These are phyloP conservation scores for Enteromius argenteus DNA, from an alignment of 2,797 vertebrate genomes.

Conservation along the genomic window DNA sequence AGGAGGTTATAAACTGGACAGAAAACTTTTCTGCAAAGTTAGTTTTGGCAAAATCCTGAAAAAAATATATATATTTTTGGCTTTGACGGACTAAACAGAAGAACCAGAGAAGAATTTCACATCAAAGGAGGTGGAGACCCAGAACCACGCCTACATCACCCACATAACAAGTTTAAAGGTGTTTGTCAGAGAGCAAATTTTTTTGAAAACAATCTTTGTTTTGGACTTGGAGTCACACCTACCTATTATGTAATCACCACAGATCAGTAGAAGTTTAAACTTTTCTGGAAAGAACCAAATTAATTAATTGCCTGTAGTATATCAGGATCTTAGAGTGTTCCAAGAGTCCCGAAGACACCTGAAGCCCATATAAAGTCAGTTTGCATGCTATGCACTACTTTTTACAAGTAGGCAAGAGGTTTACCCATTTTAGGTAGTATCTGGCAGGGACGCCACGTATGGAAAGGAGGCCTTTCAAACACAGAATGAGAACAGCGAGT, in stretches of 20 bases:
- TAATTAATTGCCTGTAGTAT: not conserved
- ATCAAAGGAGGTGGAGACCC: not conserved
- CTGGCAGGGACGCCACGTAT: constrained; percentile 28
- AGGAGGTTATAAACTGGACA: not conserved
- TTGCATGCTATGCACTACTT: not conserved
- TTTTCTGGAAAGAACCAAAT: not conserved
- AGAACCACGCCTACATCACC: not conserved
- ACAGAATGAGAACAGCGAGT: constrained; percentile 32
- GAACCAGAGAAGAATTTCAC: not conserved
- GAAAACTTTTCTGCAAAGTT: not conserved
- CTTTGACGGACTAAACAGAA: not conserved
- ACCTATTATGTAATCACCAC: not conserved
- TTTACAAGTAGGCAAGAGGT: not conserved
- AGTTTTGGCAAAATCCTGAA: not conserved
- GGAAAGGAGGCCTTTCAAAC: constrained; percentile 29
- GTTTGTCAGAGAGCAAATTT: no score
- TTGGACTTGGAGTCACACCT: not conserved
- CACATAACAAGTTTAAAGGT: not conserved
- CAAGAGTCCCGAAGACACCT: not conserved
- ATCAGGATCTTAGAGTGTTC: not conserved
- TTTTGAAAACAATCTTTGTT: not conserved
- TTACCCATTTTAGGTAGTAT: not conserved
- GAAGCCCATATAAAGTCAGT: not conserved
- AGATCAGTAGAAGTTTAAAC: not conserved
- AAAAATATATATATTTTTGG: not conserved